Evolutionary conservation across 92 coral and sea anemone species (phyloP).

Genomic region (Diadumene lineata): DNA sequence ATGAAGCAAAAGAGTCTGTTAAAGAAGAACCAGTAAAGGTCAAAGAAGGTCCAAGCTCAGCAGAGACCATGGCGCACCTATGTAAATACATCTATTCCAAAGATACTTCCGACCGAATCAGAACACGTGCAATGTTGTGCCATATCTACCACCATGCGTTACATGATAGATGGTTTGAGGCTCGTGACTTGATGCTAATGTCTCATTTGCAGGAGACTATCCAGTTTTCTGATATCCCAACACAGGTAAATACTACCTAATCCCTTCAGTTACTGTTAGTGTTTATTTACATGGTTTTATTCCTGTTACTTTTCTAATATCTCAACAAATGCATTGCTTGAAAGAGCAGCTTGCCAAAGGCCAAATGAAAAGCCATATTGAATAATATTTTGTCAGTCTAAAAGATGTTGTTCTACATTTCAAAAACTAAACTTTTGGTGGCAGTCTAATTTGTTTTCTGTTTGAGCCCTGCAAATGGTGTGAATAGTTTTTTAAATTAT

Average conservation of each 20-base stretch:
- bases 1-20: not conserved
- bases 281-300: too few species aligned
- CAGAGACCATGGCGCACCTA: slow-evolving; percentile 60
- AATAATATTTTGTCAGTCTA: too few species aligned
- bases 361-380: too few species aligned
- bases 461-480: too few species aligned
- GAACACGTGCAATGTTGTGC: slow-evolving; percentile 97
- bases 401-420: too few species aligned
- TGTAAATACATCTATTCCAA: slow-evolving; percentile 96
- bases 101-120: slow-evolving; percentile 91
- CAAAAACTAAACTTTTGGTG: too few species aligned
- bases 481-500: too few species aligned
- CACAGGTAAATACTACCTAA: slow-evolving; percentile 69
- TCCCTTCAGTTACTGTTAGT: too few species aligned
- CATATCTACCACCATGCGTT: slow-evolving; percentile 91
- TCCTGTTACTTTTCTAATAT: not conserved
- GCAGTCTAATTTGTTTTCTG: too few species aligned
- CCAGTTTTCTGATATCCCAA: slow-evolving; percentile 93
- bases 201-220: slow-evolving; percentile 95
- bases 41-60: slow-evolving; percentile 36
- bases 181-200: slow-evolving; percentile 96
- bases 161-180: slow-evolving; percentile 95
- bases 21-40: slow-evolving; percentile 25
- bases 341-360: too few species aligned
- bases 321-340: too few species aligned